Base-by-base conservation (phyloP, 2,797 vertebrate species). In the Bufotes viridis region DNA sequence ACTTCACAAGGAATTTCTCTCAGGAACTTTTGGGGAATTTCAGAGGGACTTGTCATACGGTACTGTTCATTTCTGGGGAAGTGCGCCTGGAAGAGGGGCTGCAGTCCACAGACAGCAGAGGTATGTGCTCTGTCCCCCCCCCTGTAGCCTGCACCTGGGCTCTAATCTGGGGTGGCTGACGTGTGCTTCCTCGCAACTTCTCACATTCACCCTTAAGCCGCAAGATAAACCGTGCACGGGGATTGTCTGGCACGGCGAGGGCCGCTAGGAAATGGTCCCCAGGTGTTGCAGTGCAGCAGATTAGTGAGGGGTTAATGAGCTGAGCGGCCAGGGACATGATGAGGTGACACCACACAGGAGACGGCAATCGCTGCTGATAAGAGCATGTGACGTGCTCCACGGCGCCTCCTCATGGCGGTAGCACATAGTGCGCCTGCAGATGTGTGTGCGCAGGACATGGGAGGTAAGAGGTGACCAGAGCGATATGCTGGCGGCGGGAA, bases 311-410 rank as follows among this genome's bases (percentile, higher is more conserved):
- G 61, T n/a, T 82, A 86, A 86, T 89, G 72, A 78, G 49, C 58
- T 82, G 87, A 79, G 10, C 61, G 67, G 51, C 49, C 49, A 79
- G 87, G 81, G 88, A 89, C 88, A 89, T 87, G 88, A 69, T 51
- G 84, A 82, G 84, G 88, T 80, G 88, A 89, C 88, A 89, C 11
- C 74, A n/a, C 88, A 86, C 88, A 86, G 70, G 74, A 55, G 81
- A 79, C 11, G 49, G 75, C 85, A 89, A 89, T 78, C 55, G 74
- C n/a, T 5, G 12, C 29, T 87, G 81, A 89, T 89, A 83, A 89
- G 57, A 26, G 18, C 49, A 78, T 69, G 60, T 42, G 26, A 26
- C 34, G 20, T 34, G 63, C 42, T 82, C 65, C 34, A 42, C 26
- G 13, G 74, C 26, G 34, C 60, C 70, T 34, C 80, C 81, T 87